Evolutionary conservation across 2,888 invertebrate species (phyloP), one percentile per base, ranked within the genome.

Genomic region (Phoronis australis): DNA sequence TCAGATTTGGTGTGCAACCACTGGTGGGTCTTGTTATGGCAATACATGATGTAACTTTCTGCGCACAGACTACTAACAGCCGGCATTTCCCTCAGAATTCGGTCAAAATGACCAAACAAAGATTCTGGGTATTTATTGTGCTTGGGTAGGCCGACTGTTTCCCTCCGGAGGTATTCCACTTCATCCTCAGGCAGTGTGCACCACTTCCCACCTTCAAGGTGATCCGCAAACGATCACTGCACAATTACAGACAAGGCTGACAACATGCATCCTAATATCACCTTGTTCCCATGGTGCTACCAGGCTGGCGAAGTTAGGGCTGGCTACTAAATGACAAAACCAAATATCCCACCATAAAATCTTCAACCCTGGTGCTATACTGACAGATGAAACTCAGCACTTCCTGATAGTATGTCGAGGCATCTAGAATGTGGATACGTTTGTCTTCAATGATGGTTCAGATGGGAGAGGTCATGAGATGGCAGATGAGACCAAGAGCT

Each of bases 401-500:
- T 40, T 49, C 42, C 12, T 25, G 15, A 25, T 55, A 50, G 38
- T 50, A 42, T 15, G 23, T 37, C 26, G 27, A 12, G 31, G 38
- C 48, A 22, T 55, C 55, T 6, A 55, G 21, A 18, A 55, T 48
- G 37, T 52, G 48, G 12, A 49, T 45, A 27, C 38, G 42, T 43
- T 48, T 52, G 38, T 43, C 31, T 45, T 49, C 49, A 21, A 47
- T 41, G 15, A 47, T 31, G 22, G 26, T 37, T 48, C 53, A 56
- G n/a, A 56, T 27, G 12, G 53, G 56, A 20, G 25, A 18, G 24
- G 53, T 53, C 5, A 56, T 43, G 1, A 53, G 37, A 22, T 47
- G 45, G 23, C 50, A 42, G 6, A 62, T 41, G 6, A 58, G 44
- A 6, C 57, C 59, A 6, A 63, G 43, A 25, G 56, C 59, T 44